These are phyloP conservation scores for Onthophagus sagittarius DNA, from an alignment of 2,888 invertebrate genomes.

Conservation along the genomic window DNA sequence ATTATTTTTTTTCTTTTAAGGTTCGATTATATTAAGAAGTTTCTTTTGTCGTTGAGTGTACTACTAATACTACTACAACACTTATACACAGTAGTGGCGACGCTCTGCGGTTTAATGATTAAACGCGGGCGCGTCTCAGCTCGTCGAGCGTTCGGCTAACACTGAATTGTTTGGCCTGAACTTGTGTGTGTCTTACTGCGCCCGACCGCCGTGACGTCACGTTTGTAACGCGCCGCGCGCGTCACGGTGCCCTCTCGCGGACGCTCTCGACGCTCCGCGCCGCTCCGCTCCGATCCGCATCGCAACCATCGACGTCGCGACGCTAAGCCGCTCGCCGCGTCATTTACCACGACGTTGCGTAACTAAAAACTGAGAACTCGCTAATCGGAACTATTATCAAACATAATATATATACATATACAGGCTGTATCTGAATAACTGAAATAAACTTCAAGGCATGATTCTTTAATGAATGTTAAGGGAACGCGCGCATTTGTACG, in stretches of 20 bases:
- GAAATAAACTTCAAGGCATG: too few relatives aligned
- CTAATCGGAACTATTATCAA: too few relatives aligned
- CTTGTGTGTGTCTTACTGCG: conserved; percentile 14
- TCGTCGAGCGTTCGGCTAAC: conserved; percentile 10
- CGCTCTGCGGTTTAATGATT: background rate
- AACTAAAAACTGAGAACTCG: background rate
- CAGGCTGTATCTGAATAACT: too few relatives aligned
- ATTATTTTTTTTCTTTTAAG: background rate
- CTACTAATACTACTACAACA: background rate
- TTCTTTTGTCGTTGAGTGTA: background rate
- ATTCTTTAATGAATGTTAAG: too few relatives aligned
- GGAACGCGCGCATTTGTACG: too few relatives aligned
- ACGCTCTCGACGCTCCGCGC: background rate
- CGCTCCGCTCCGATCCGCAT: background rate
- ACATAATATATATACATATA: too few relatives aligned
- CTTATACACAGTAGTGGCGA: background rate
- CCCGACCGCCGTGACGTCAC: conserved; percentile 6
- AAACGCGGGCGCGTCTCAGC: background rate
- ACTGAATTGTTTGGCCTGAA: conserved; percentile 13
- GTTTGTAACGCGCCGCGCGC: conserved; percentile 4
- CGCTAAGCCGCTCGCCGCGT: too few relatives aligned
- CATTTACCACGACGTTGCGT: background rate
- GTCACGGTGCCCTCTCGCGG: conserved; percentile 1
- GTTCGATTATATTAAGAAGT: background rate
- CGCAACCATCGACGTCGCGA: too few relatives aligned